Percentiles rank a stretch among this genome's conserved stretches.
These are phyloP conservation scores for Romanomermis culicivorax DNA, from an alignment of 2,888 invertebrate species.

Conservation along the genomic window DNA sequence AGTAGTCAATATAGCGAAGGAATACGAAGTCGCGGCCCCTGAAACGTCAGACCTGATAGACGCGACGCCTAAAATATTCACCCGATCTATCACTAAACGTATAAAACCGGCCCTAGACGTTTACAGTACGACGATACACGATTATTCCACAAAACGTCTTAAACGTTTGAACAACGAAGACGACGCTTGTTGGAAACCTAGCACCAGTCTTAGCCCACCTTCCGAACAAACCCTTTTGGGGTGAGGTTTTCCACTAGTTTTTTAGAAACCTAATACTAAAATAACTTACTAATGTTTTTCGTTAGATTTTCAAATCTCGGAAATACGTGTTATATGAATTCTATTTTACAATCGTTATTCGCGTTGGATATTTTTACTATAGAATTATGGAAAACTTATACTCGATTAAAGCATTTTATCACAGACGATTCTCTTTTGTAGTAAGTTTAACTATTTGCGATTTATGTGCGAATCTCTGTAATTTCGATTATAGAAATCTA, in stretches of 20 bases:
- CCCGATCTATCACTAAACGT: no score
- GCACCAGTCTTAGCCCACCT: neutral
- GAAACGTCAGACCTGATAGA: no score
- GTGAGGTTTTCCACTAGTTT: neutral
- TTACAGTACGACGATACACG: no score
- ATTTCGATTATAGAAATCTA: no score
- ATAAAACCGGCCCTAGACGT: no score
- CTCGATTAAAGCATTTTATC: constrained; percentile 8
- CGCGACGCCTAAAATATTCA: no score
- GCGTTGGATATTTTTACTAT: constrained; percentile 6
- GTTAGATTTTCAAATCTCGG: constrained; percentile 10
- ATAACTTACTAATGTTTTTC: no score
- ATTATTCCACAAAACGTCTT: neutral
- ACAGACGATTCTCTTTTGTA: neutral
- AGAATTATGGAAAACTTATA: constrained; percentile 1
- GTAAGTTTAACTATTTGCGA: neutral
- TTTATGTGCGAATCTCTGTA: no score
- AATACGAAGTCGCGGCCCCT: no score
- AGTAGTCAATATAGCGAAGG: no score
- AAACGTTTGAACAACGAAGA: neutral
- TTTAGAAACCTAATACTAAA: no score
- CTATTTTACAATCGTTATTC: constrained; percentile 24
- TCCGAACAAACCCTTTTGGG: neutral
- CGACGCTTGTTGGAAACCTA: neutral
- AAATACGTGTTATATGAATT: constrained; percentile 29